Evolutionary conservation across 1,140 invertebrate species (phyloP), one percentile per base, ranked within the genome.

Genomic region (Chelonus insularis): DNA sequence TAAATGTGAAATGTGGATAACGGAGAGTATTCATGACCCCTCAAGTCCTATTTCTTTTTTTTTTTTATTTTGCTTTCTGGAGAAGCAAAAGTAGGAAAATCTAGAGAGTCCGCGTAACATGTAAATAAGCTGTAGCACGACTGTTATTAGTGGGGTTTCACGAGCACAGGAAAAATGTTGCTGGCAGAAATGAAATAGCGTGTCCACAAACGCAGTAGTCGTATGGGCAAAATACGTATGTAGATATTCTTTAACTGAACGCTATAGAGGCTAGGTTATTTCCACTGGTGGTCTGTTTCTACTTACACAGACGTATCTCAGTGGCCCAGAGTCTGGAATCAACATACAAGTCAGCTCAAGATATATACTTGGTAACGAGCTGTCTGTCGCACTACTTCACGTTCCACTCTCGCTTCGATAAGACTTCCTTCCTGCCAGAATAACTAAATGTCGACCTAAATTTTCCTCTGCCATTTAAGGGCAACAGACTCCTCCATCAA

Each of bases 71-170:
- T 48, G 14, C 16, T 54, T 14, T 16, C 45, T 18, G 48, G 12
- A 45, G 23, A 20, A 60, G 52, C 32, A 56, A 56, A 37, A 52
- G 50, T 34, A 34, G 29, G 29, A 50, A 62, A 25, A 12, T 21
- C 21, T 32, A 14, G 18, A 41, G 60, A 39, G 56, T 60, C 41
- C 39, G 58, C 63, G 47, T 64, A 67, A 62, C 67, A 75, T 75
- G 72, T 74, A 74, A 75, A 75, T 74, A 72, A 74, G 64, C 66
- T 20, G 59, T 50, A 52, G 51, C 39, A 47, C 60, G 62, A 57
- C 57, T 69, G 67, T 74, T 75, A 75, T 76, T 75, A 75, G 72
- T 67, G 68, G 67, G 66, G 64, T 74, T 72, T 65, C 62, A 52
- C 57, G 65, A 61, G 39, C 12, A 32, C 12, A 47, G 52, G 34